A percentile compares a stretch with the other conserved stretches of the same genome.
phyloP scores from a whole-genome alignment of 2,888 invertebrate species.

The Hirtodrosophila duncani region DNA sequence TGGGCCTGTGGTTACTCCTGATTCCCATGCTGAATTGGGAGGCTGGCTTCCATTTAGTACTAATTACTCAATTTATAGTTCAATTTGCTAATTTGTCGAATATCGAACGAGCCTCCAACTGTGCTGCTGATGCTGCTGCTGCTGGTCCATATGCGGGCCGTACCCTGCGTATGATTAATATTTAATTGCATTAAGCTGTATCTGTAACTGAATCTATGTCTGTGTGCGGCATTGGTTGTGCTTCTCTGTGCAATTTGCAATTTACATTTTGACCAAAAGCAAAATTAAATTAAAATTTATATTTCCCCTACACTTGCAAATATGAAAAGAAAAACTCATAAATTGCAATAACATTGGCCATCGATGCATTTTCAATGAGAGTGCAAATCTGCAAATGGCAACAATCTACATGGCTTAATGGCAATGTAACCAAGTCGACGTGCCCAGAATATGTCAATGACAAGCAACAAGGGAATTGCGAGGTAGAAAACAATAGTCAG shows the following conservation, averaged over 20 bases:
- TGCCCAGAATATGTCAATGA: no score
- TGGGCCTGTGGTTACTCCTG: no score
- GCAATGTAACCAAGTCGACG: no score
- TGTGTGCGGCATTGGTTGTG: background rate
- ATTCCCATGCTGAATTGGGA: constrained; percentile 21
- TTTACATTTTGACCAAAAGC: constrained; percentile 31
- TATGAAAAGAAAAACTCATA: constrained; percentile 14
- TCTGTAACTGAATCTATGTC: background rate
- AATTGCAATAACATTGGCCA: constrained; percentile 15
- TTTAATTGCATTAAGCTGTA: constrained; percentile 57
- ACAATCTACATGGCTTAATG: background rate
- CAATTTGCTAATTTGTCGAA: constrained; percentile 60
- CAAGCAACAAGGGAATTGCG: no score
- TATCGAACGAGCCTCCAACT: constrained; percentile 14
- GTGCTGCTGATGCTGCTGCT: constrained; percentile 8
- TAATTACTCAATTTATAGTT: constrained; percentile 58
- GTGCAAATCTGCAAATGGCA: background rate
- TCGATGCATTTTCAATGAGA: constrained; percentile 8
- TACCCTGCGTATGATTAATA: constrained; percentile 63
- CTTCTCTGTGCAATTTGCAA: background rate
- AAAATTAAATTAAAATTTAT: constrained; percentile 58
- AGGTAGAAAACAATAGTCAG: no score
- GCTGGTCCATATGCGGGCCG: constrained; percentile 8
- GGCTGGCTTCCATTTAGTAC: constrained; percentile 54
- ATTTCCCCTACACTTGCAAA: constrained; percentile 19